Evolutionary conservation across 2,888 invertebrate genomes (phyloP).

Genomic region (Zaprionus lineosus): DNA sequence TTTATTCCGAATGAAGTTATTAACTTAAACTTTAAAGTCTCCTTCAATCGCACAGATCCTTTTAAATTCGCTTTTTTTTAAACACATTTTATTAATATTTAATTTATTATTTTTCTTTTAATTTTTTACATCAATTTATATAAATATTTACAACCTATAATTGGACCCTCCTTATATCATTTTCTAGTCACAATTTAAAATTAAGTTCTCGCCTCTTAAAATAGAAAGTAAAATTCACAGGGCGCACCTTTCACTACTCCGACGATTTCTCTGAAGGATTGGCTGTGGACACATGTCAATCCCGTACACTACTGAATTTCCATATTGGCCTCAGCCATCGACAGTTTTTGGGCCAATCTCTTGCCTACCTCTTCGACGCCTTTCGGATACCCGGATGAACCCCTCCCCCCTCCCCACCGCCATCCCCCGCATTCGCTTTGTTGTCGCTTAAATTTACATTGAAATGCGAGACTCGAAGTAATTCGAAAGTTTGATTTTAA

Average conservation of each 20-base stretch:
- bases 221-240: background rate
- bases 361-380: background rate
- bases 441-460: constrained; percentile 76
- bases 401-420: background rate
- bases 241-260: no score
- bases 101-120: background rate
- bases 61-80: no score
- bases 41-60: no score
- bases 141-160: background rate
- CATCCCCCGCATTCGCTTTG: constrained; percentile 38
- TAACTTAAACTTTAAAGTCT: no score
- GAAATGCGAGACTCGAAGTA: constrained; percentile 79
- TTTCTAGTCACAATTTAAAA: background rate
- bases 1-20: no score
- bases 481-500: constrained; percentile 80
- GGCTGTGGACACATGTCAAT: constrained; percentile 22
- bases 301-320: constrained; percentile 64
- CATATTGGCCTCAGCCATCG: constrained; percentile 35
- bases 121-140: background rate
- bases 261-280: constrained; percentile 22
- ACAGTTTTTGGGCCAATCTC: constrained; percentile 13
- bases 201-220: background rate
- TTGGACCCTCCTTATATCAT: no score
- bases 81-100: background rate
- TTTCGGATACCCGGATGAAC: no score